These are phyloP conservation scores for Macroglossus sobrinus DNA, from an alignment of 2,113 vertebrate genomes.

Conservation along the genomic window DNA sequence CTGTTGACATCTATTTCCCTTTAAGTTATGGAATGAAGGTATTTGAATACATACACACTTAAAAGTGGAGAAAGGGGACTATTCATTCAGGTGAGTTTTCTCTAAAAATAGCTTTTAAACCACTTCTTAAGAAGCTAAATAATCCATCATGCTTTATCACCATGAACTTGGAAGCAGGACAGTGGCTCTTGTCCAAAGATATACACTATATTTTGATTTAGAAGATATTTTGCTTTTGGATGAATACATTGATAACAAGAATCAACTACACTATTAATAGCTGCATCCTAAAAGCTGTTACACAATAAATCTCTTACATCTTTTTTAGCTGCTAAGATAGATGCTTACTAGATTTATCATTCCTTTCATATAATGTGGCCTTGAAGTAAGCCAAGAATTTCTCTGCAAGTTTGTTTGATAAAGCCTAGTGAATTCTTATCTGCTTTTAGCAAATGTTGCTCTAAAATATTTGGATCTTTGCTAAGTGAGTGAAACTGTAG, in stretches of 20 bases:
- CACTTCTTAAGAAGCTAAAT: neutral
- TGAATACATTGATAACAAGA: conserved; percentile 35
- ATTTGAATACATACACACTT: neutral
- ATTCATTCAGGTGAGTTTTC: neutral
- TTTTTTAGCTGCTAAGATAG: conserved; percentile 20
- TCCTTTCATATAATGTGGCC: conserved; percentile 3
- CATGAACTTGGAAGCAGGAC: neutral
- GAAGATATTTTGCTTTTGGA: conserved; percentile 35
- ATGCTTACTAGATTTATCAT: neutral
- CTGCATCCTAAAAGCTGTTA: neutral
- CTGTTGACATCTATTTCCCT: neutral
- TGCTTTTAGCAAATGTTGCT: neutral
- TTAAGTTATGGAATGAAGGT: neutral
- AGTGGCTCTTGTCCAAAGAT: conserved; percentile 40
- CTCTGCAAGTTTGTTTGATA: neutral
- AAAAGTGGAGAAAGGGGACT: neutral
- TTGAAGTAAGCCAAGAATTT: conserved; percentile 31
- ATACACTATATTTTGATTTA: conserved; percentile 21
- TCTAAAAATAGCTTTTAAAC: conserved; percentile 25
- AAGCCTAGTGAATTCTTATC: neutral
- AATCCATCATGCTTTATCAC: conserved; percentile 28
- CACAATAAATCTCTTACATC: conserved; percentile 30
- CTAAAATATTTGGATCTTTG: neutral
- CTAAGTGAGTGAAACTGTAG: neutral
- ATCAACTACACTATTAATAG: conserved; percentile 4